Evolutionary conservation across 92 coral and sea anemone species (phyloP).

Genomic region (Palythoa caribaeorum): DNA sequence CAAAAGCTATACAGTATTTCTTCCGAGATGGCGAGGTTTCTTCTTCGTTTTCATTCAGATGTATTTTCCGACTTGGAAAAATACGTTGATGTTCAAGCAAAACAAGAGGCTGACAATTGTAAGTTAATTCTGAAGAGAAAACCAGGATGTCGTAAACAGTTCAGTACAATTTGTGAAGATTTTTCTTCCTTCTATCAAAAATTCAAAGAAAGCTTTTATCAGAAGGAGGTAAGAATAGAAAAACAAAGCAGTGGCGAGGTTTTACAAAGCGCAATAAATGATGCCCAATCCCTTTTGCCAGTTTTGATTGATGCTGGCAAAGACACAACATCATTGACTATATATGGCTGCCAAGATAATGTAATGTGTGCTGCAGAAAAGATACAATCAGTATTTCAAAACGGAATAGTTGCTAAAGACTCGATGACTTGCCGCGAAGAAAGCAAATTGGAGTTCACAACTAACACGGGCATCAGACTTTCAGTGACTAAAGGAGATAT

Average conservation of each 20-base stretch:
- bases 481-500: slow-evolving; percentile 58
- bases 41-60: background rate
- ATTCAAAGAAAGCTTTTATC: background rate
- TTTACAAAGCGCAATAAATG: slow-evolving; percentile 2
- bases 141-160: background rate
- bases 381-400: background rate
- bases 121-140: background rate
- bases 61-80: background rate
- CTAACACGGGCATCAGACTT: slow-evolving; percentile 28
- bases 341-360: slow-evolving; percentile 7
- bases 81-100: background rate
- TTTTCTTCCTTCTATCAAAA: slow-evolving; percentile 1
- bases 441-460: slow-evolving; percentile 13
- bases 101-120: background rate
- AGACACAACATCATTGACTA: slow-evolving; percentile 2
- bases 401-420: background rate
- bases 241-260: slow-evolving; percentile 12
- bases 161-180: background rate
- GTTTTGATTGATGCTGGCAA: slow-evolving; percentile 5
- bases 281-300: background rate
- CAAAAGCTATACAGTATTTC: background rate
- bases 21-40: background rate
- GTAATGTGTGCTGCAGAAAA: background rate
- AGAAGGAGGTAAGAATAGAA: background rate
- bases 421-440: background rate